Base-by-base conservation (phyloP, 2,797 vertebrate genomes). In the Onychomys arenicola region DNA sequence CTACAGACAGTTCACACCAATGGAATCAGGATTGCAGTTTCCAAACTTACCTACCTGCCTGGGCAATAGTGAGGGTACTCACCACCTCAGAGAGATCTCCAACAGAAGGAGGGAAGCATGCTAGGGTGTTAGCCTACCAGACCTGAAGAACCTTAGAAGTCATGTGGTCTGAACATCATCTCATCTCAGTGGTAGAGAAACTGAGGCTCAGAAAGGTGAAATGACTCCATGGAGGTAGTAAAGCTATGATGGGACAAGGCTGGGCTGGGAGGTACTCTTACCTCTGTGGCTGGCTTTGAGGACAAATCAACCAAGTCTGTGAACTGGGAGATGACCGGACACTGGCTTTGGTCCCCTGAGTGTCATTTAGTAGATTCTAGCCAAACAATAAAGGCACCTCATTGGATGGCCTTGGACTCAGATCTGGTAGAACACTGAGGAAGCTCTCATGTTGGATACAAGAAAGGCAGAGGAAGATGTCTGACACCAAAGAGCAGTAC, bases 221-320 rank as follows among this genome's bases (percentile, higher is more conserved):
- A 12, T 32, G 16, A 52, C 16, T 19, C 32, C 12, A 2, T 49
- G 37, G 8, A 81, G 59, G 82, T 11, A 32, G 11, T 1, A 1
- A 1, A 13, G 5, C 14, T 34, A 10, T 10, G 16, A 40, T 0
- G 2, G 57, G 4, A 25, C 13, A 25, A 49, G 63, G 21, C 40
- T 25, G 43, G 1, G 1, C 13, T 43, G 34, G 1, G 0, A 32
- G 0, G 16, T 21, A 29, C 1, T 59, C 29, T 11, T 6, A 16
- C 3, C 6, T 71, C 27, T 25, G n/a, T 37, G 2, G 37, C 29
- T 61, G 19, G 46, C 52, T 40, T 83, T 57, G 32, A 13, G 16
- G 37, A 3, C 6, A 25, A 4, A 14, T 9, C 11, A 65, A 46
- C 40, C 46, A 69, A 65, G 6, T 3, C 40, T 23, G 5, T 6